Base-by-base conservation (phyloP, 2,113 vertebrate species). In the Entomyzon cyanotis region DNA sequence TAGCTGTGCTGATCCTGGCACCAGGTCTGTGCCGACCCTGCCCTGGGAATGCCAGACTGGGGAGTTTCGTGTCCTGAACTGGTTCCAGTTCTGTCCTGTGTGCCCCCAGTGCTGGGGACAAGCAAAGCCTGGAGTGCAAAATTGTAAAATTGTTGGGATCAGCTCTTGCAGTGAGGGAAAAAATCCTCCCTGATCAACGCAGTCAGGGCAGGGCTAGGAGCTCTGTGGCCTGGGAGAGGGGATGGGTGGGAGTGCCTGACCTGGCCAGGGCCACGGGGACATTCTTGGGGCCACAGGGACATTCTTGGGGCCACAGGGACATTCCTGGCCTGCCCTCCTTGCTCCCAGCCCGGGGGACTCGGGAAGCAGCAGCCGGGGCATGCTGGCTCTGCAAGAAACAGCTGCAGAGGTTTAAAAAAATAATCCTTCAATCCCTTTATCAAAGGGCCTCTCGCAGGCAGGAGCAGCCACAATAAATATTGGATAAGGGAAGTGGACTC, bases 181-280 rank as follows among this genome's bases (percentile, higher is more conserved):
- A 11, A 15, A 20, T 7, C 7, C 23, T 5, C 3, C 21, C 2
- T 49, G 67, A 18, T 28, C 2, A 50, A 24, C 25, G 0, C 0
- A 3, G 24, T 4, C 25, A 7, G 18, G 37, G 37, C 39, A 18
- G 31, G 2, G 12, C 77, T 41, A 33, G 1, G 20, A 16, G 15
- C 65, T 37, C 13, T 0, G 0, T 15, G 70, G 33, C 58, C 33
- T 1, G 25, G 56, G 25, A 5, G 56, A 8, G 0, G 18, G 42
- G 42, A 44, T 17, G 42, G 39, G 39, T 39, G 39, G 39, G 39
- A 39, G 39, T 39, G 39, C 39, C 39, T 11, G 11, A 10, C 39
- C 39, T 39, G 39, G 39, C 39, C 39, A 39, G 42, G 42, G 42
- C 47, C 17, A 2, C 33, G 0, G 67, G 37, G 42, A 7, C 84